Percentiles rank a stretch among this genome's conserved stretches.
These are phyloP conservation scores for Zygogramma bicolorata DNA, from an alignment of 2,888 invertebrate genomes.

Conservation along the genomic window DNA sequence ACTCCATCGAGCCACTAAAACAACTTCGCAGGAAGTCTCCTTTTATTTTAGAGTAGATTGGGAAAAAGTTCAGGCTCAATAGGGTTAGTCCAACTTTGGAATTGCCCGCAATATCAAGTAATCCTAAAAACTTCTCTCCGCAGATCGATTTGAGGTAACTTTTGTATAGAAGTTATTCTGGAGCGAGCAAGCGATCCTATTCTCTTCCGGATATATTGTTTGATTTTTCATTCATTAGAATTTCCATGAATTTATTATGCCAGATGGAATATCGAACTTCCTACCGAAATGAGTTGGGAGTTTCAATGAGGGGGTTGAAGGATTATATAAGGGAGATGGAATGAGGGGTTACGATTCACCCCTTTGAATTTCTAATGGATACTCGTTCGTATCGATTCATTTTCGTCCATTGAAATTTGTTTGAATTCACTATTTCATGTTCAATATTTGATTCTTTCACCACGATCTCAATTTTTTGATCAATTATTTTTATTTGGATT, in stretches of 20 bases:
- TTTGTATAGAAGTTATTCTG: neutral
- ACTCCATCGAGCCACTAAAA: neutral
- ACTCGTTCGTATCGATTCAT: too few relatives aligned
- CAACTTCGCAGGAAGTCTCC: neutral
- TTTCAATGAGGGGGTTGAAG: too few relatives aligned
- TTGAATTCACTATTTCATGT: too few relatives aligned
- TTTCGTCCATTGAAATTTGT: too few relatives aligned
- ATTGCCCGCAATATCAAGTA: conserved; percentile 9
- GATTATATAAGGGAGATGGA: too few relatives aligned
- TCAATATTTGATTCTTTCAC: too few relatives aligned
- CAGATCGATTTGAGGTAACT: conserved; percentile 4
- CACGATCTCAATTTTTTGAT: too few relatives aligned
- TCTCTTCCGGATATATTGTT: neutral
- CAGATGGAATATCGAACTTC: neutral
- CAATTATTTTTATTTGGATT: too few relatives aligned
- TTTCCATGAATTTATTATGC: conserved; percentile 4
- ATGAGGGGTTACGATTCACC: too few relatives aligned
- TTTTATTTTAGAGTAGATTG: conserved; percentile 5
- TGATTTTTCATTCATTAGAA: neutral
- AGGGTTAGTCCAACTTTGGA: conserved; percentile 5
- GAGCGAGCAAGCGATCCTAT: neutral
- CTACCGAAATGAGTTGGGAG: neutral
- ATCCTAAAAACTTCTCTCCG: neutral
- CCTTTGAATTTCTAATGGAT: too few relatives aligned
- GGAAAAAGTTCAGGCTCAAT: neutral